A percentile compares a stretch with the other conserved stretches of the same genome.
These are phyloP conservation scores for Myotis brandtii DNA, from an alignment of 2,113 vertebrate genomes.

Conservation along the genomic window DNA sequence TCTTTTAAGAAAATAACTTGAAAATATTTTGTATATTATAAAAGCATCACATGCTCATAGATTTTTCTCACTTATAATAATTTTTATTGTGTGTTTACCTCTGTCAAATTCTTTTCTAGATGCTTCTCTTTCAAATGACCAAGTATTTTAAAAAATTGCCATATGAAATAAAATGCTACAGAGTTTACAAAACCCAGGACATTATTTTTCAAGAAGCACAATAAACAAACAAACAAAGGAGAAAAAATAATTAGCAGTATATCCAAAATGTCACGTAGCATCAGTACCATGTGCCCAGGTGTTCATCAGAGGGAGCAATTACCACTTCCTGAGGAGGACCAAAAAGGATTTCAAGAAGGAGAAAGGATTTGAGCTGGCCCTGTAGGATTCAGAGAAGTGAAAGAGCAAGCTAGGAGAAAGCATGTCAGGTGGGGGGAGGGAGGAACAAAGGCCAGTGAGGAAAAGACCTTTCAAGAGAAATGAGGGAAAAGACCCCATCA, in stretches of 20 bases:
- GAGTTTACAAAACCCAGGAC: not conserved
- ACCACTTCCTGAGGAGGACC: not conserved
- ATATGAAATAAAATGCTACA: slow-evolving; percentile 23
- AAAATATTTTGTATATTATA: not conserved
- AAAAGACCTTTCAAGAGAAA: slow-evolving; percentile 1
- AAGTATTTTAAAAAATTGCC: slow-evolving; percentile 51
- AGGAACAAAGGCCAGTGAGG: not conserved
- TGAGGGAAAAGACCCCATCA: not conserved
- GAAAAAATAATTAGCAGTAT: not conserved
- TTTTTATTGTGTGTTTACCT: slow-evolving; percentile 41
- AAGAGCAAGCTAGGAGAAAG: not conserved
- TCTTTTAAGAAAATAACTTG: not conserved
- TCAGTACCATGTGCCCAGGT: not conserved
- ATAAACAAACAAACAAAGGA: not conserved
- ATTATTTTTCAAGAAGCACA: not conserved
- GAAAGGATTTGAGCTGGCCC: slow-evolving; percentile 34
- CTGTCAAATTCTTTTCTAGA: slow-evolving; percentile 51
- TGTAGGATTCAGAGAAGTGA: slow-evolving; percentile 34
- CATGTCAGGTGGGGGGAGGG: not conserved
- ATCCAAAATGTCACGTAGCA: slow-evolving; percentile 19
- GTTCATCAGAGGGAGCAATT: not conserved
- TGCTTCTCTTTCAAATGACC: slow-evolving; percentile 19
- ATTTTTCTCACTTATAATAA: slow-evolving; percentile 50
- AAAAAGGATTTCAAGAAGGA: slow-evolving; percentile 14
- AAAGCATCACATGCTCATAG: not conserved